Percentiles rank a stretch among this genome's conserved stretches.
Evolutionary conservation across 2,797 vertebrate species (phyloP).

Genomic region (Acanthurus lineatus): DNA sequence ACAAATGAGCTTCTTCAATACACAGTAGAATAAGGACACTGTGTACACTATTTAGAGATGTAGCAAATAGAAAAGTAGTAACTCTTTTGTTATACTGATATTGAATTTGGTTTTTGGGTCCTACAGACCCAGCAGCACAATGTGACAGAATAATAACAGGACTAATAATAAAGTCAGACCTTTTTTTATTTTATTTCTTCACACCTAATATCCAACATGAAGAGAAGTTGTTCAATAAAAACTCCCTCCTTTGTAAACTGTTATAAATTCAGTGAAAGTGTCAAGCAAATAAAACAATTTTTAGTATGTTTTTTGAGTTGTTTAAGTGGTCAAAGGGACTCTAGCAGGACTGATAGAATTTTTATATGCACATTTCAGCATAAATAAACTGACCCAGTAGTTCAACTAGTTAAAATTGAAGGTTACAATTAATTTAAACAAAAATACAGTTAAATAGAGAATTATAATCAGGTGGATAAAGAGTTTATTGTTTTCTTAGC

Average conservation of each 20-base stretch:
- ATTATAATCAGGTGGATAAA: background rate
- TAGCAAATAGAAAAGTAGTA: background rate
- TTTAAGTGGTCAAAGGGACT: background rate
- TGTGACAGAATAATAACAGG: background rate
- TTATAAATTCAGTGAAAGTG: background rate
- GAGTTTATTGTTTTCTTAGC: background rate
- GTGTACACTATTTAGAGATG: too few species aligned
- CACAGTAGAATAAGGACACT: background rate
- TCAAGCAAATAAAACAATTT: background rate
- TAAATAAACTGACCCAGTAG: conserved; percentile 12
- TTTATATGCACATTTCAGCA: conserved; percentile 18
- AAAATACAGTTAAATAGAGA: background rate
- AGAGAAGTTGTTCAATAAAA: background rate
- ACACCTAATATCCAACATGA: background rate
- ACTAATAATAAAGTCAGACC: background rate
- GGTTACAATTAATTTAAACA: background rate
- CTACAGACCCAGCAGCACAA: background rate
- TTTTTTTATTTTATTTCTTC: background rate
- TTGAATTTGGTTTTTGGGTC: too few species aligned
- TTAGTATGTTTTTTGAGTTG: background rate
- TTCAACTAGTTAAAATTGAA: background rate
- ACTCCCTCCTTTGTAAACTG: background rate
- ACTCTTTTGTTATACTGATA: background rate
- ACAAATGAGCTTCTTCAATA: background rate
- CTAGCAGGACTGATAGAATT: background rate